Evolutionary conservation across 2,797 vertebrate genomes (phyloP).

Genomic region (Simalia tracyae): DNA sequence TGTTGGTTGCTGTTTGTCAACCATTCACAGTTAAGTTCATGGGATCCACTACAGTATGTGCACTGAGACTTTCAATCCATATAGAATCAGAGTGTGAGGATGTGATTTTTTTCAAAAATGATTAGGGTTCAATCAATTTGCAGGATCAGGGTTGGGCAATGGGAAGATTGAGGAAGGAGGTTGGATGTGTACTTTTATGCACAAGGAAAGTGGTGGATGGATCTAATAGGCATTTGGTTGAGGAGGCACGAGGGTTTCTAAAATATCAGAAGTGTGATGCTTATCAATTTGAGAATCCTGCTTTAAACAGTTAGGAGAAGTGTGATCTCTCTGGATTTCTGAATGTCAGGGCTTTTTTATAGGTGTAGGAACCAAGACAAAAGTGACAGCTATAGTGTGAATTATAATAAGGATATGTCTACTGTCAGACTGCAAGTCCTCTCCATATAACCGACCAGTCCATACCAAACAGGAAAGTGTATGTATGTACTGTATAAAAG

Average conservation of each 20-base stretch:
- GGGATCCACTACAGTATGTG: not conserved
- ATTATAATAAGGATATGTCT: not conserved
- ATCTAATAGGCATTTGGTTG: not conserved
- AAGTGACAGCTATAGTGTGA: not conserved
- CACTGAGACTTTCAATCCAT: not conserved
- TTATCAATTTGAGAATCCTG: too few relatives aligned
- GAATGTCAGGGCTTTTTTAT: not conserved
- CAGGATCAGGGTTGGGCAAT: not conserved
- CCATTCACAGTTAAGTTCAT: not conserved
- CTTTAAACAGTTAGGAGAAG: not conserved
- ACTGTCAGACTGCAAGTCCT: not conserved
- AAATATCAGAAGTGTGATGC: not conserved
- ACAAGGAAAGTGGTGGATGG: not conserved
- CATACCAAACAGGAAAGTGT: conserved; percentile 7
- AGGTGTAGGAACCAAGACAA: not conserved
- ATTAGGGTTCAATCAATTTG: not conserved
- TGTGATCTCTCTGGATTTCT: not conserved
- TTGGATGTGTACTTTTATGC: not conserved
- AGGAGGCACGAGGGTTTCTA: not conserved
- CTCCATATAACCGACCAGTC: not conserved
- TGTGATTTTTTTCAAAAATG: not conserved
- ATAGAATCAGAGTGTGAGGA: not conserved
- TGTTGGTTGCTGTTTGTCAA: not conserved
- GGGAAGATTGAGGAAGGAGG: not conserved
- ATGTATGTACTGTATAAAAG: not conserved